A percentile compares a stretch with the other conserved stretches of the same genome.
phyloP scores from a whole-genome alignment of 2,888 invertebrate species.

The Napeogenes inachia region DNA sequence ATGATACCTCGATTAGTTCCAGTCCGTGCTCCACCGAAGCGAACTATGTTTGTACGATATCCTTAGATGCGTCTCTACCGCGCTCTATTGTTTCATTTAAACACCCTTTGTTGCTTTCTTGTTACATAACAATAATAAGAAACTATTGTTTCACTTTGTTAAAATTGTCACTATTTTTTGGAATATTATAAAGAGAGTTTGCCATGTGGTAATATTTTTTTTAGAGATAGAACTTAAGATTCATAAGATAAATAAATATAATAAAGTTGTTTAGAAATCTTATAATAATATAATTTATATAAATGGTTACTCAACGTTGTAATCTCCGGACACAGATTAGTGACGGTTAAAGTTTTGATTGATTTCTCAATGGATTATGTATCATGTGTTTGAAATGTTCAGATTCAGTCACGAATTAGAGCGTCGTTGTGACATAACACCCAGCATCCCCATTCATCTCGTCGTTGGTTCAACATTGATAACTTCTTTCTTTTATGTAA shows the following conservation, averaged over 20 bases:
- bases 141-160: background rate
- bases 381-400: conserved; percentile 29
- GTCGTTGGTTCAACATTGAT: background rate
- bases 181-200: too few species aligned
- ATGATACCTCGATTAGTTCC: background rate
- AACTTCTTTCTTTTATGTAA: background rate
- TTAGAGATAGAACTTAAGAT: too few species aligned
- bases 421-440: conserved; percentile 35
- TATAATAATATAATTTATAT: conserved; percentile 4
- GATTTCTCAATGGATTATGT: conserved; percentile 42
- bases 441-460: conserved; percentile 7
- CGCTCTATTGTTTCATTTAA: background rate
- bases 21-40: background rate
- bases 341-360: conserved; percentile 32
- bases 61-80: background rate
- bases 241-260: too few species aligned
- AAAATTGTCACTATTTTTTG: too few species aligned
- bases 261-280: background rate
- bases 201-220: too few species aligned
- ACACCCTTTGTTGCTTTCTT: background rate
- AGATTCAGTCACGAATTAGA: conserved; percentile 50
- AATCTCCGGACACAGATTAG: conserved; percentile 16
- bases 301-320: conserved; percentile 7
- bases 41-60: conserved; percentile 2
- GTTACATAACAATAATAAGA: background rate